Evolutionary conservation across 2,797 vertebrate species (phyloP).

Genomic region (Pseudochirops cupreus): DNA sequence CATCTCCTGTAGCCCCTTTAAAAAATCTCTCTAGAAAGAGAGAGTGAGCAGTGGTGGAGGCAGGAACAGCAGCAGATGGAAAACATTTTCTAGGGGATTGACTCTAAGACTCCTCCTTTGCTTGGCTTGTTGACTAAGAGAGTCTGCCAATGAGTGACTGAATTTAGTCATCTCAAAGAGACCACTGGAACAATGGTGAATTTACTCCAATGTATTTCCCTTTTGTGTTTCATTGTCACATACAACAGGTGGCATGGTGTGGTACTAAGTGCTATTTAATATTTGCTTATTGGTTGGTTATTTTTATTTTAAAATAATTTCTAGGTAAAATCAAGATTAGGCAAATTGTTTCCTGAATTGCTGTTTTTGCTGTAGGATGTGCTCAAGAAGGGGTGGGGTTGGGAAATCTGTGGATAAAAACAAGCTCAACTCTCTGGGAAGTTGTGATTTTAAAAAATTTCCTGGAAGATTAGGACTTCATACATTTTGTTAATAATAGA

Average conservation of each 20-base stretch:
- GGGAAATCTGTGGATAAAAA: not conserved
- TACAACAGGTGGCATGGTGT: not conserved
- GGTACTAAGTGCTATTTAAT: not conserved
- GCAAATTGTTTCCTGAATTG: not conserved
- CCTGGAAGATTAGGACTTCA: not conserved
- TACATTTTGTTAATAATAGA: not conserved
- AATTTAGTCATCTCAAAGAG: not conserved
- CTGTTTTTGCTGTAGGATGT: not conserved
- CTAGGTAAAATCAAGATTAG: not conserved
- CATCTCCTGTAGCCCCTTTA: not conserved
- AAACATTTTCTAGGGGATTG: not conserved
- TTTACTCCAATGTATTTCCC: not conserved
- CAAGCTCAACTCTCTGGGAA: not conserved
- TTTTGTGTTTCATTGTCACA: not conserved
- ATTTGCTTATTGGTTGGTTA: not conserved
- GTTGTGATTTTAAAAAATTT: not conserved
- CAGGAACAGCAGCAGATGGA: not conserved
- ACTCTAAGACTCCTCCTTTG: not conserved
- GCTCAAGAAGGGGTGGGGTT: not conserved
- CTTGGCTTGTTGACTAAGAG: not conserved
- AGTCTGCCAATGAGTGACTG: not conserved
- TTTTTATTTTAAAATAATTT: not conserved
- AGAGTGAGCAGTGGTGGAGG: not conserved
- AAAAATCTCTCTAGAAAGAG: not conserved
- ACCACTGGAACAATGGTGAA: not conserved